Evolutionary conservation across 2,113 vertebrate genomes (phyloP).

Genomic region (Colaptes auratus): DNA sequence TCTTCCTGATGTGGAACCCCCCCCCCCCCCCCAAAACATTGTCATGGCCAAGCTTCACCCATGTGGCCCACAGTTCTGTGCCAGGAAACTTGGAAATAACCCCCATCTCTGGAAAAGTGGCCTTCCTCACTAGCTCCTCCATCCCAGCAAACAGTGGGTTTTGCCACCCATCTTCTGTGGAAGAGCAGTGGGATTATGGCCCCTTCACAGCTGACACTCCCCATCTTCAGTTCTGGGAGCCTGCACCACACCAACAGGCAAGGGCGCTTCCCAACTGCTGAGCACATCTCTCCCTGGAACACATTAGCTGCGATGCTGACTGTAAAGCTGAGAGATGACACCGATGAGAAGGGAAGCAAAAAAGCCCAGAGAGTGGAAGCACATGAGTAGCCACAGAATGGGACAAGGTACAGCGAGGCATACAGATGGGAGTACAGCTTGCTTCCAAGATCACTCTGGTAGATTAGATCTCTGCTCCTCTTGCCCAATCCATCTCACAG

Average conservation of each 20-base stretch:
- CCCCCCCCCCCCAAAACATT: background rate
- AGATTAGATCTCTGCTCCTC: background rate
- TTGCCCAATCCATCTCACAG: background rate
- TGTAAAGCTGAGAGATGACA: background rate
- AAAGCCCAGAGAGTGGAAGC: background rate
- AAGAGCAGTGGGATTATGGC: background rate
- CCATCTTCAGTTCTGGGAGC: background rate
- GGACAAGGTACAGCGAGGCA: background rate
- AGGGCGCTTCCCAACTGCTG: background rate
- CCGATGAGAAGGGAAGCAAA: background rate
- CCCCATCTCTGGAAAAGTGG: background rate
- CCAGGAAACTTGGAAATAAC: background rate
- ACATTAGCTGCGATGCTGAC: background rate
- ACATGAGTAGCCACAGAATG: accelerated
- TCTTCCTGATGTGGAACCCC: background rate
- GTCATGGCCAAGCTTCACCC: background rate
- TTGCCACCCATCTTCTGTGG: background rate
- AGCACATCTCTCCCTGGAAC: background rate
- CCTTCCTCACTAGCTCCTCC: background rate
- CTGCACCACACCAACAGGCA: background rate
- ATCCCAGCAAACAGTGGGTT: background rate
- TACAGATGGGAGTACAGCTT: background rate
- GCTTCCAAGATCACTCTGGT: background rate
- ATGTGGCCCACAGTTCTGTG: background rate
- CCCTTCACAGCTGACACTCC: accelerated